These are phyloP conservation scores for Chaitophorus viminalis DNA, from an alignment of 2,888 invertebrate genomes.

Conservation along the genomic window DNA sequence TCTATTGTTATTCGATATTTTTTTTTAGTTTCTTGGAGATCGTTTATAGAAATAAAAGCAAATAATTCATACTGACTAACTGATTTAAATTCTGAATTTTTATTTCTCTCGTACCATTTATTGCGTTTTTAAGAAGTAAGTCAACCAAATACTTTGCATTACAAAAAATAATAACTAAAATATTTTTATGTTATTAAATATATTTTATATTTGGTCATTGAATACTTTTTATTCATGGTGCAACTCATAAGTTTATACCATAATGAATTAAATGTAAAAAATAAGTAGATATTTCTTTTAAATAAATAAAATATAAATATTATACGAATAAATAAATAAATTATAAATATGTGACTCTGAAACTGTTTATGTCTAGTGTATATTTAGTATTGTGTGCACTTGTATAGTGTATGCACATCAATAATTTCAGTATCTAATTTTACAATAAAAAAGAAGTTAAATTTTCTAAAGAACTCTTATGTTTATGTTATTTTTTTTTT, in stretches of 20 bases:
- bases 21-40: neutral
- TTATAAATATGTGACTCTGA: neutral
- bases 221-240: neutral
- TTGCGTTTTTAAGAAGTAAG: conserved; percentile 39
- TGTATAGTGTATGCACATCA: neutral
- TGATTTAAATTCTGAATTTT: conserved; percentile 27
- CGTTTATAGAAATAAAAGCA: conserved; percentile 31
- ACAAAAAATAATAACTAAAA: conserved; percentile 31
- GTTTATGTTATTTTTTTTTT: too few species aligned
- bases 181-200: conserved; percentile 19
- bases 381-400: neutral
- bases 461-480: neutral
- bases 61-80: conserved; percentile 13
- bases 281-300: neutral
- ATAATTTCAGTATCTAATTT: neutral
- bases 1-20: conserved; percentile 13
- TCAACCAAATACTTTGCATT: conserved; percentile 4
- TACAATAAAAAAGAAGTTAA: neutral
- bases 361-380: neutral
- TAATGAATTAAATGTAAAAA: neutral
- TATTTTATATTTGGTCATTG: neutral
- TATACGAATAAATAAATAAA: neutral
- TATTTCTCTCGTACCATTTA: conserved; percentile 24
- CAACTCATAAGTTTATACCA: neutral
- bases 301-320: neutral